Conservation (phyloP, 2,888 invertebrate genomes). For the Luperina nickerlii region DNA sequence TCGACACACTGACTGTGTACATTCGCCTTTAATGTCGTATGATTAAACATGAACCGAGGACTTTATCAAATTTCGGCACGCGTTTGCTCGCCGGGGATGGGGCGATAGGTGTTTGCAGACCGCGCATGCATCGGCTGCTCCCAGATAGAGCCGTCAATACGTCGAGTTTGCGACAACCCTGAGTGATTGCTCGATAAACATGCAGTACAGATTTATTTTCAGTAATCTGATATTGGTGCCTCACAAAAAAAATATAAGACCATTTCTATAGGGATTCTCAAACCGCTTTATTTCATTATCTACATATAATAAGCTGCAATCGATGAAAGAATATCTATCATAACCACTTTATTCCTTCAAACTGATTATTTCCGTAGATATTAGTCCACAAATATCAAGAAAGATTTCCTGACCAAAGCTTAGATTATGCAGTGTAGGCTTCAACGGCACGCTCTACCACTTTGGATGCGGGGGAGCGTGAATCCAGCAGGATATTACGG, state of each 20-base stretch:
- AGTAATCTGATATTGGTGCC: conserved; percentile 46
- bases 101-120: conserved; percentile 85
- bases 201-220: conserved; percentile 70
- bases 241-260: conserved; percentile 28
- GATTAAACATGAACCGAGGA: conserved; percentile 88
- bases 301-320: not conserved
- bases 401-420: conserved; percentile 38
- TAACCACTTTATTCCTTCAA: not conserved
- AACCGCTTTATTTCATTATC: not conserved
- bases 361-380: not conserved
- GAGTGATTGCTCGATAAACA: conserved; percentile 87
- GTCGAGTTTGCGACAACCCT: conserved; percentile 80
- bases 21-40: conserved; percentile 84
- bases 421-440: conserved; percentile 60
- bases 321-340: not conserved
- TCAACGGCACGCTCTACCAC: conserved; percentile 63
- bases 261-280: not conserved
- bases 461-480: conserved; percentile 64
- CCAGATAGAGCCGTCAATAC: conserved; percentile 88
- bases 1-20: conserved; percentile 71
- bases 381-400: not conserved
- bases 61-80: conserved; percentile 90
- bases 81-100: conserved; percentile 83
- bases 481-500: conserved; percentile 68
- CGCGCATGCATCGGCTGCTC: conserved; percentile 82